Evolutionary conservation across 2,888 invertebrate genomes (phyloP), one percentile per base, ranked within the genome.

Genomic region (Mesorhabditis belari): DNA sequence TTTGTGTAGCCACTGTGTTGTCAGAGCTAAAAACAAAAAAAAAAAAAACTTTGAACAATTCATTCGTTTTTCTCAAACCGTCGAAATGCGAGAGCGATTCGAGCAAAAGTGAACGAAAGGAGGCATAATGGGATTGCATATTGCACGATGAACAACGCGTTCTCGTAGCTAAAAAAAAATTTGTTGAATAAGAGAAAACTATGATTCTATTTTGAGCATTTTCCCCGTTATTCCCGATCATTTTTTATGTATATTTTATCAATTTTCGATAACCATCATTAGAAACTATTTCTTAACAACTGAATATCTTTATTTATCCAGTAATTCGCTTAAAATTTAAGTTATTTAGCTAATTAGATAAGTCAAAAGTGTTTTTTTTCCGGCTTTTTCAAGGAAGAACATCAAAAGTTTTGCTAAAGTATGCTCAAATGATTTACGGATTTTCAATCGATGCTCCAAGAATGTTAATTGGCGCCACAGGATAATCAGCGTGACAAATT

Each of bases 61-160:
- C n/a, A n/a, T n/a, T n/a, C n/a, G n/a, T n/a, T n/a, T 35, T 35
- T 35, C 12, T 17, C 44, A 9, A 17, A 35, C 44, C 44, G 52
- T n/a, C 59, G 54, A 28, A 75, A 69, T 6, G 70, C 70, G n/a
- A 60, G 62, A 4, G 74, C 66, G 24, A 77, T 75, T 26, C 71
- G 63, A 12, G 69, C 68, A 60, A 74, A 77, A 17, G 75, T 77
- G 52, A 67, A 66, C 24, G 70, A 63, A 2, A 76, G 62, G 23
- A 75, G 70, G 51, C 70, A 59, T 4, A 77, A 60, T 4, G 77
- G 77, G 50, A 76, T 63, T 3, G 70, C 75, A 60, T 76, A 77
- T 57, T 75, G 75, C 27, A 75, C 68, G 23, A 70, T 61, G 59
- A 76, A 74, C 9, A 77, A 67, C 24, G 69, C 52, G 44, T 74